A percentile compares a stretch with the other conserved stretches of the same genome.
Conservation (phyloP, 2,888 invertebrate genomes). For the Sthenelais limicola region DNA sequence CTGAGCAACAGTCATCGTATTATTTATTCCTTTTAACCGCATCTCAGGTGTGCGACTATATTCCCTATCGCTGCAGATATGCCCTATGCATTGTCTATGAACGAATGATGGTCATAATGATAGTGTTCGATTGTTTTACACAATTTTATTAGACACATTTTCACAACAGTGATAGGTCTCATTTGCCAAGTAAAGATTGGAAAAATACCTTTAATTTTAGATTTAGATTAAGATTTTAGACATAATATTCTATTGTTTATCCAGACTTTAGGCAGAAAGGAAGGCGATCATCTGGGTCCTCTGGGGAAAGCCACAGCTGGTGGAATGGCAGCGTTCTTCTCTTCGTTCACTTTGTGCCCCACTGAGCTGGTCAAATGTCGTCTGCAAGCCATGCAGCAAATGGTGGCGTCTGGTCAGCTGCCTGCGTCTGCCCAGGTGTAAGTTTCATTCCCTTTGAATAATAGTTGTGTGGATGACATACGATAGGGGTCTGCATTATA, state of each 20-base stretch:
- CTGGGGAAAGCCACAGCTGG: constrained; percentile 76
- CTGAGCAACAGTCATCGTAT: too few species aligned
- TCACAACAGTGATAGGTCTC: background rate
- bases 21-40: too few species aligned
- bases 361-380: constrained; percentile 98
- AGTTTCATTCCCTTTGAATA: background rate
- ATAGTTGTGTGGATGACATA: background rate
- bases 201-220: constrained; percentile 11
- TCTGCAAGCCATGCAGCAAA: constrained; percentile 92
- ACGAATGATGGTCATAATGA: too few species aligned
- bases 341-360: constrained; percentile 95
- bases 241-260: background rate
- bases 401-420: constrained; percentile 55
- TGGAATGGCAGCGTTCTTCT: constrained; percentile 95
- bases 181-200: background rate
- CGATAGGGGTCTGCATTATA: background rate
- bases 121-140: too few species aligned
- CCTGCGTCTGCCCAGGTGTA: constrained; percentile 18
- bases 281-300: constrained; percentile 58
- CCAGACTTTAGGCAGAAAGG: constrained; percentile 41
- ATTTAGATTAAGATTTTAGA: background rate
- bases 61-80: too few species aligned
- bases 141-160: background rate
- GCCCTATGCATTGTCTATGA: too few species aligned
- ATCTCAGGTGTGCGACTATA: too few species aligned